These are phyloP conservation scores for Drosophila ambigua DNA, from an alignment of 1,140 invertebrate species.

Conservation along the genomic window DNA sequence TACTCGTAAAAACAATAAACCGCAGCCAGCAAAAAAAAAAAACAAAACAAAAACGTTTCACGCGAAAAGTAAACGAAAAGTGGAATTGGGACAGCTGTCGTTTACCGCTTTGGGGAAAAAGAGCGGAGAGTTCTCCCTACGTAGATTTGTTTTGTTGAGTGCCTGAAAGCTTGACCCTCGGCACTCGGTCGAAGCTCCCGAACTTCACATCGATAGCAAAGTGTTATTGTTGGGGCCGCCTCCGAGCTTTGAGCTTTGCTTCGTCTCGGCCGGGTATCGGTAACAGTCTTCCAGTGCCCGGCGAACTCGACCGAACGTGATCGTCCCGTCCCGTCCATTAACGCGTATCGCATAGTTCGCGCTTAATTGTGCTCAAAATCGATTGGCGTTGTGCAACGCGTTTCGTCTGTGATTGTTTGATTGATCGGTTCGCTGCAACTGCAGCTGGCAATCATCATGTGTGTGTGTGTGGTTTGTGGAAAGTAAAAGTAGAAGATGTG, in stretches of 20 bases:
- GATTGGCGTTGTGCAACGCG: conserved; percentile 64
- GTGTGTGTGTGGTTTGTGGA: conserved; percentile 27
- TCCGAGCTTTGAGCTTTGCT: too few species aligned
- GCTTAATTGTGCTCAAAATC: conserved; percentile 64
- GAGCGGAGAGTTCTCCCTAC: conserved; percentile 32
- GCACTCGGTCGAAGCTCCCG: conserved; percentile 50
- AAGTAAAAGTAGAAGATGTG: conserved; percentile 74
- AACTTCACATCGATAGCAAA: conserved; percentile 21
- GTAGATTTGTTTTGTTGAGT: conserved; percentile 4
- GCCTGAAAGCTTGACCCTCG: conserved; percentile 35
- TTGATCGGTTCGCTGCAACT: conserved; percentile 64
- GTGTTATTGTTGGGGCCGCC: conserved; percentile 29
- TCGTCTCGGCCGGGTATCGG: conserved; percentile 21
- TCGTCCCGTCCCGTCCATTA: conserved; percentile 25
- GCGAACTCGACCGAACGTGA: conserved; percentile 31
- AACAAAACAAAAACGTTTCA: conserved; percentile 4
- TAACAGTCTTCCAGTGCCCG: conserved; percentile 32
- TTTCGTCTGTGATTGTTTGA: conserved; percentile 28
- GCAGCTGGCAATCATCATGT: conserved; percentile 50
- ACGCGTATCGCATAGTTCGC: conserved; percentile 23
- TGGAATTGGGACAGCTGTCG: conserved; percentile 34
- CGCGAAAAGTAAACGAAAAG: conserved; percentile 11
- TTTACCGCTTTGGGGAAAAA: conserved; percentile 15
- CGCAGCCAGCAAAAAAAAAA: too few species aligned
- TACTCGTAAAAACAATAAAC: not conserved